Base-by-base conservation (phyloP, 2,113 vertebrate species). In the Pampusana beccarii region DNA sequence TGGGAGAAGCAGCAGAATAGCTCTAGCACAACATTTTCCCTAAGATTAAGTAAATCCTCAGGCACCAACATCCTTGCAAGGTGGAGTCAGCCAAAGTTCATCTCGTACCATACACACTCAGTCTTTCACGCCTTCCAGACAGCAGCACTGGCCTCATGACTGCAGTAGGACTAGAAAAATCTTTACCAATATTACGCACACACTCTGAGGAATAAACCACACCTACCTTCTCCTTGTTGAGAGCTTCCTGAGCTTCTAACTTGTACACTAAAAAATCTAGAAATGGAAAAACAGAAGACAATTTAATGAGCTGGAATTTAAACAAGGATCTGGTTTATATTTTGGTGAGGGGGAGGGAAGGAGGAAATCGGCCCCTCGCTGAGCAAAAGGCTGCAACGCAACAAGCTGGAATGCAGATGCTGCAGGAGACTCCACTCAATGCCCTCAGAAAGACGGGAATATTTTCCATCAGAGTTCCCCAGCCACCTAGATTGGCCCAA, bases 241-340 rank as follows among this genome's bases (percentile, higher is more conserved):
- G 97, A 23, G 97, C 96, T 74, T 98, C 98, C 90, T 98, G 98
- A 64, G 98, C 98, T 90, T 98, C 98, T 33, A 98, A 69, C 75
- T 98, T 98, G 66, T 98, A 98, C 46, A 98, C 97, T 29, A 98
- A 78, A 73, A 98, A 98, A 88, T 98, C 98, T 98, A 16, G 70
- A 84, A 66, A 38, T 1, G 26, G 72, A 66, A 91, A 66, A 65
- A 75, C 61, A 82, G 26, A 81, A 93, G 65, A 48, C 23, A 36
- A 9, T 19, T 90, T 33, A 74, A 50, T 1, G 56, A 82, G 85
- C 61, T 57, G 82, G 66, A 25, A 64, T 92, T 81, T 67, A 51
- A 44, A 44, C 44, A 15, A 20, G 73, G 83, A 23, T 80, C 73
- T 85, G 88, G 11, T 94, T 95, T 46, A 14, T 40, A 15, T 93